These are phyloP conservation scores for Poecilia velifera DNA, from an alignment of 2,797 vertebrate species.

Conservation along the genomic window DNA sequence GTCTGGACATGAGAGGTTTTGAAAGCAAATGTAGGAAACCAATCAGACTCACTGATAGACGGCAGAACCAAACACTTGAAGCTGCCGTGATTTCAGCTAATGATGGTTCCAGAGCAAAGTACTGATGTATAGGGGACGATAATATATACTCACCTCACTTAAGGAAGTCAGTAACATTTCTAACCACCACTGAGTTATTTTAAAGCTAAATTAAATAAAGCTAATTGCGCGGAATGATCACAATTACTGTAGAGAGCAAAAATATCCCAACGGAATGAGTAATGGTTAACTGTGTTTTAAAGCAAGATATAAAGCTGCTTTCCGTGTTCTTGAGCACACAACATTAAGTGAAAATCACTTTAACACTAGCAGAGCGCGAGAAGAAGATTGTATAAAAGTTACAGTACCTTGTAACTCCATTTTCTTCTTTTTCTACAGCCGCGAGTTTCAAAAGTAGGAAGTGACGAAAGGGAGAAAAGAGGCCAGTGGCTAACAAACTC, in stretches of 20 bases:
- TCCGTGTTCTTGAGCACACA: neutral
- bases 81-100: neutral
- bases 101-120: neutral
- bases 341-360: neutral
- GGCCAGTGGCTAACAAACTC: conserved; percentile 7
- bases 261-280: neutral
- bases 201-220: neutral
- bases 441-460: conserved; percentile 70
- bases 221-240: neutral
- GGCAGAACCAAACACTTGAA: neutral
- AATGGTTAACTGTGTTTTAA: neutral
- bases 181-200: neutral
- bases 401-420: conserved; percentile 68
- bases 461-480: conserved; percentile 40
- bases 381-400: fast-evolving
- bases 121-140: neutral
- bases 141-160: neutral
- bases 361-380: fast-evolving
- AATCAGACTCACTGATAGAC: neutral
- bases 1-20: neutral
- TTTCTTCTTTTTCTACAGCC: conserved; percentile 26
- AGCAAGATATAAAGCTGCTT: neutral
- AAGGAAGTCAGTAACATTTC: neutral
- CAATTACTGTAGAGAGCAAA: neutral
- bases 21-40: neutral